Evolutionary conservation across 2,797 vertebrate genomes (phyloP), one percentile per base, ranked within the genome.

Genomic region (Tenualosa thibaudeaui): DNA sequence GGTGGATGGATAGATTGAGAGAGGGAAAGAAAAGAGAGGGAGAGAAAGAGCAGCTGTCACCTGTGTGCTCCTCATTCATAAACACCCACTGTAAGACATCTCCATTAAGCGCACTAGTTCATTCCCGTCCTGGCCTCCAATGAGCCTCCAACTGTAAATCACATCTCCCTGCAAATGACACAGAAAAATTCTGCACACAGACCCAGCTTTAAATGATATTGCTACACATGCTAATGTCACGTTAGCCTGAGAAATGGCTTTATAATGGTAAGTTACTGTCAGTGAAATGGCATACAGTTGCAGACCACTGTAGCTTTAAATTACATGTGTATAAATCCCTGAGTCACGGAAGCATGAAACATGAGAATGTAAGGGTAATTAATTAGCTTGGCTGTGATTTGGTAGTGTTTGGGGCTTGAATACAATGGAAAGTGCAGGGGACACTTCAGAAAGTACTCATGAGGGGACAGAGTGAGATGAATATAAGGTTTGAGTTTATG

Each of bases 251-350:
- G 5, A 43, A 78, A 78, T 43, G 71, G 37, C 37, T 78, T 78
- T 78, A 78, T 31, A 78, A 78, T 78, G 71, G 71, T 78, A 17
- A 19, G 71, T 22, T 46, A 46, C 71, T 78, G 71, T 78, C 71
- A 46, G 40, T 51, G 71, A 46, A 78, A 78, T 78, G 71, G 46
- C 71, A 78, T 78, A 78, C 40, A 46, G 40, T 46, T 24, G 26
- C 71, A 46, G 40, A 43, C 40, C 71, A 78, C 71, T 40, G 15
- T 46, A 78, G 71, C 71, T 46, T 78, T 78, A 22, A 15, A 78
- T 78, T 43, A 78, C 71, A 46, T 15, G 22, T 19, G 26, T 43
- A 78, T 46, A 43, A 62, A 78, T 78, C 71, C 40, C 15, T 9
- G 17, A 22, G 17, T 40, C 5, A 43, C 46, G 22, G 19, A 4